These are phyloP conservation scores for Phasianus colchicus DNA, from an alignment of 2,113 vertebrate genomes.

Conservation along the genomic window DNA sequence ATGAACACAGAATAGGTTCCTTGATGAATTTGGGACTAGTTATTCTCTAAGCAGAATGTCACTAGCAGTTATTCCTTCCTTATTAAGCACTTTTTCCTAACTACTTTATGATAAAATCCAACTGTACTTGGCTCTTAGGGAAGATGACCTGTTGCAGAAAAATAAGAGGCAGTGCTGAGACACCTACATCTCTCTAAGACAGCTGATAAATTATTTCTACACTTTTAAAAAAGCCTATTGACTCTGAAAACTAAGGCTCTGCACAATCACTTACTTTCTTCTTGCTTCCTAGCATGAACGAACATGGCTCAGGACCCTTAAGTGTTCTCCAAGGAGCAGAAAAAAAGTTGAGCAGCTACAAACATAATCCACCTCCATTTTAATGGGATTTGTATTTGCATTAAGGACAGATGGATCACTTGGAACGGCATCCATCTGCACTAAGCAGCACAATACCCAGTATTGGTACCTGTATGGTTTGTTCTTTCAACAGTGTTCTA, in stretches of 20 bases:
- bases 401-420: neutral
- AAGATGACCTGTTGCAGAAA: neutral
- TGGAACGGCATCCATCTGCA: neutral
- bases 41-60: neutral
- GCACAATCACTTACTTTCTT: neutral
- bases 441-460: neutral
- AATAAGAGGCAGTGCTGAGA: neutral
- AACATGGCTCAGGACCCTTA: conserved; percentile 5
- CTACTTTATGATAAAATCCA: neutral
- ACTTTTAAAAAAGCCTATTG: neutral
- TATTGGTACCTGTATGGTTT: neutral
- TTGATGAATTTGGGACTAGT: neutral
- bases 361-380: neutral
- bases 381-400: neutral
- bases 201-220: neutral
- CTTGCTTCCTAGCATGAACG: neutral
- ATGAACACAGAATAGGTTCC: neutral
- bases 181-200: neutral
- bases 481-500: neutral
- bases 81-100: neutral
- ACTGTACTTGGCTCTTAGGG: neutral
- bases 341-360: conserved; percentile 3
- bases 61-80: neutral
- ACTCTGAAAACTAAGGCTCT: neutral
- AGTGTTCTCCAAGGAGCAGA: conserved; percentile 2